These are phyloP conservation scores for Sprattus sprattus DNA, from an alignment of 2,113 vertebrate species.

Conservation along the genomic window DNA sequence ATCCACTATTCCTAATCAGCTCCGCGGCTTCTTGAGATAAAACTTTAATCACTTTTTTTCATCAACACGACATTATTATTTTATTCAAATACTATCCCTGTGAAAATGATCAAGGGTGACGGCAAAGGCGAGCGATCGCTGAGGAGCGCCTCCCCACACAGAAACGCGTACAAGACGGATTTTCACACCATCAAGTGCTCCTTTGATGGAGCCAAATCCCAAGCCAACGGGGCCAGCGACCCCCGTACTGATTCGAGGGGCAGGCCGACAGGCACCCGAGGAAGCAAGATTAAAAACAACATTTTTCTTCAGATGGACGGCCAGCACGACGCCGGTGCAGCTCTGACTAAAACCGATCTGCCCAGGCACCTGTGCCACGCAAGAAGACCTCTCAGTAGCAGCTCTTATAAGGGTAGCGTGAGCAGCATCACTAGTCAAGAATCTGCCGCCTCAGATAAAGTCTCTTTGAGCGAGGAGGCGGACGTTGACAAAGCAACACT, in stretches of 20 bases:
- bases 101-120: slow-evolving; percentile 85
- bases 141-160: slow-evolving; percentile 86
- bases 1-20: background rate
- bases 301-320: slow-evolving; percentile 90
- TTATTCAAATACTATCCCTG: background rate
- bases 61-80: slow-evolving; percentile 12
- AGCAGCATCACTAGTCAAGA: slow-evolving; percentile 61
- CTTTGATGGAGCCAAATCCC: slow-evolving; percentile 73
- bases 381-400: slow-evolving; percentile 47
- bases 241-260: slow-evolving; percentile 67
- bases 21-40: background rate
- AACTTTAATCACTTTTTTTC: slow-evolving; percentile 7
- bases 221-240: slow-evolving; percentile 65
- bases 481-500: slow-evolving; percentile 80
- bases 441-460: slow-evolving; percentile 62
- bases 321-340: slow-evolving; percentile 68
- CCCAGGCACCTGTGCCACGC: slow-evolving; percentile 34
- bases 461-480: slow-evolving; percentile 69
- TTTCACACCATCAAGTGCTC: slow-evolving; percentile 88
- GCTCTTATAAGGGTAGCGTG: slow-evolving; percentile 66
- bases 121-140: slow-evolving; percentile 79
- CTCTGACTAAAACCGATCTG: slow-evolving; percentile 43
- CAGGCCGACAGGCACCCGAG: slow-evolving; percentile 76
- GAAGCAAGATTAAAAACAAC: slow-evolving; percentile 83
- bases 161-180: slow-evolving; percentile 88